These are phyloP conservation scores for Allolobophora icterica DNA, from an alignment of 2,888 invertebrate genomes.

Conservation along the genomic window DNA sequence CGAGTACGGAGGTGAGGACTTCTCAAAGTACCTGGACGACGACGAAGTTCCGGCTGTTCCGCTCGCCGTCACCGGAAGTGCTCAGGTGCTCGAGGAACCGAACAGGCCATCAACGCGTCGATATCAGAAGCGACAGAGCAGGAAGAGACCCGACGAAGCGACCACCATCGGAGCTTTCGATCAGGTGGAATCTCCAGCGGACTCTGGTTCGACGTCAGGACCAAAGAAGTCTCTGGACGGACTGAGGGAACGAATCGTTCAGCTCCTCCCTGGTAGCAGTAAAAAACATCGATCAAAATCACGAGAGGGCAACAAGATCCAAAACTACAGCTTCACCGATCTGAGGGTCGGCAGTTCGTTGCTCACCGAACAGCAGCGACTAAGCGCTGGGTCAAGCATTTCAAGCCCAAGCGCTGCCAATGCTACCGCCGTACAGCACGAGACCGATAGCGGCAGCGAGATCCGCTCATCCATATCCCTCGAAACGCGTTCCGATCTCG, in stretches of 20 bases:
- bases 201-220: background rate
- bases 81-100: background rate
- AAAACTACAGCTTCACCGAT: constrained; percentile 7
- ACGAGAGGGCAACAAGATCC: background rate
- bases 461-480: background rate
- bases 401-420: constrained; percentile 9
- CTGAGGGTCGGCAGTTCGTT: background rate
- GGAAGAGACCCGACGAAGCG: background rate
- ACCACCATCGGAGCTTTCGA: background rate
- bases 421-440: background rate
- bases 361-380: background rate
- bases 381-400: background rate
- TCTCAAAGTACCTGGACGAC: constrained; percentile 23
- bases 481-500: constrained; percentile 13
- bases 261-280: background rate
- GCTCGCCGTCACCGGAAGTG: background rate
- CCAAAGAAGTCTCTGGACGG: background rate
- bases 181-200: background rate
- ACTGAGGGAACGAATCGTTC: background rate
- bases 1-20: constrained; percentile 25
- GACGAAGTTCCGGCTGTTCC: background rate
- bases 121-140: background rate
- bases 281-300: background rate
- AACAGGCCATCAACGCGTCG: background rate
- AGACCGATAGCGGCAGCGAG: background rate